These are phyloP conservation scores for Aphis craccivora DNA, from an alignment of 1,140 invertebrate species.

Conservation along the genomic window DNA sequence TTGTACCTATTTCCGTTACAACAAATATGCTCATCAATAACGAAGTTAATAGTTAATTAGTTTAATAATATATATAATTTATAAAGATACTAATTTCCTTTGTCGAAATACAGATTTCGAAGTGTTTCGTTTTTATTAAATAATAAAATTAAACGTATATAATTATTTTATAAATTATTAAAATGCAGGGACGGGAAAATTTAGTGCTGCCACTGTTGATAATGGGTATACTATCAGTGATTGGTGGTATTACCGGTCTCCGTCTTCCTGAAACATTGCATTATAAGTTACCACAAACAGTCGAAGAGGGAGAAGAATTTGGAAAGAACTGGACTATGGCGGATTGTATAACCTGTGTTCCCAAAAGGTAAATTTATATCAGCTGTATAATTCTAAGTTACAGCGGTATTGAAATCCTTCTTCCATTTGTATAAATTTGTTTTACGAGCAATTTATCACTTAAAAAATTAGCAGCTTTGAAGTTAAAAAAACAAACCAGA, in stretches of 20 bases:
- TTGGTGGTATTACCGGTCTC: slow-evolving; percentile 80
- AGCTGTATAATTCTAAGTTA: neutral
- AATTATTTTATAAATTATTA: neutral
- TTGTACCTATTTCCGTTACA: no score
- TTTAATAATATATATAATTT: no score
- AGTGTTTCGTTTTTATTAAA: neutral
- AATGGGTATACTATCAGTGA: slow-evolving; percentile 78
- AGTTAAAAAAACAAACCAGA: neutral
- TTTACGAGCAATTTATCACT: neutral
- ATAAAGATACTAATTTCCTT: neutral
- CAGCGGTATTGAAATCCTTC: neutral
- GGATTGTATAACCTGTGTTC: slow-evolving; percentile 75
- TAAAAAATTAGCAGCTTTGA: neutral
- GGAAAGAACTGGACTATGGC: slow-evolving; percentile 81
- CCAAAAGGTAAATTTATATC: slow-evolving; percentile 67
- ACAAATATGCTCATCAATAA: neutral
- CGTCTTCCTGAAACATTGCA: slow-evolving; percentile 83
- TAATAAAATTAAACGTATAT: neutral
- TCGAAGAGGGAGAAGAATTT: slow-evolving; percentile 86
- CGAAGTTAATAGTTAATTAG: no score
- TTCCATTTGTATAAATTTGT: neutral
- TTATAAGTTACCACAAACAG: slow-evolving; percentile 79
- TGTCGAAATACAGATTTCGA: neutral
- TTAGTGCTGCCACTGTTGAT: slow-evolving; percentile 82
- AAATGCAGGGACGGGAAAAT: slow-evolving; percentile 76